Conservation (phyloP, 1,140 invertebrate genomes). For the Rhysida immarginata region DNA sequence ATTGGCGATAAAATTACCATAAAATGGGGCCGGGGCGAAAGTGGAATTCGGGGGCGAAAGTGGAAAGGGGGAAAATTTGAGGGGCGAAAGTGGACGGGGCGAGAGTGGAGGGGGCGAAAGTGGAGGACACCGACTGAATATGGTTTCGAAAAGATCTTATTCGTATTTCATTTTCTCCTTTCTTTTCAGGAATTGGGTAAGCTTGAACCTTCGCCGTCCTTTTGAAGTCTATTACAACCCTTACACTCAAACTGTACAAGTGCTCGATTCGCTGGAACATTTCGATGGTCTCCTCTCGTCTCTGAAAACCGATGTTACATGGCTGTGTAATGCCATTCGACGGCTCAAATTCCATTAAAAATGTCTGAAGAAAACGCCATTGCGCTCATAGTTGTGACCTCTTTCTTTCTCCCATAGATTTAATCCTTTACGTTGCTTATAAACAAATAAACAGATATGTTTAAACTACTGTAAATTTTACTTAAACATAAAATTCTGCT, state of each 20-base stretch:
- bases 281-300: neutral
- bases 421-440: too few relatives aligned
- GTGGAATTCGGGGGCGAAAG: too few relatives aligned
- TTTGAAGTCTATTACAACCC: slow-evolving; percentile 10
- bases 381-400: too few relatives aligned
- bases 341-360: slow-evolving; percentile 5
- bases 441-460: too few relatives aligned
- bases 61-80: neutral
- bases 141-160: slow-evolving; percentile 7
- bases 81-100: neutral
- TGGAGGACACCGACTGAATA: neutral
- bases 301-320: neutral
- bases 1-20: too few relatives aligned
- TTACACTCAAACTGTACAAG: slow-evolving; percentile 4
- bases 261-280: neutral
- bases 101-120: neutral
- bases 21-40: too few relatives aligned
- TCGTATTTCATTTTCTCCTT: slow-evolving; percentile 9
- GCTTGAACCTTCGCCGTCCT: neutral
- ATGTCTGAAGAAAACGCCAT: too few relatives aligned
- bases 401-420: too few relatives aligned
- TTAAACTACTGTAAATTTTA: too few relatives aligned
- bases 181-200: slow-evolving; percentile 15
- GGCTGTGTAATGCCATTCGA: slow-evolving; percentile 2
- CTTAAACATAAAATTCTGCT: too few relatives aligned